phyloP scores from a whole-genome alignment of 2,888 invertebrate species.

The Brassicogethes aeneus region DNA sequence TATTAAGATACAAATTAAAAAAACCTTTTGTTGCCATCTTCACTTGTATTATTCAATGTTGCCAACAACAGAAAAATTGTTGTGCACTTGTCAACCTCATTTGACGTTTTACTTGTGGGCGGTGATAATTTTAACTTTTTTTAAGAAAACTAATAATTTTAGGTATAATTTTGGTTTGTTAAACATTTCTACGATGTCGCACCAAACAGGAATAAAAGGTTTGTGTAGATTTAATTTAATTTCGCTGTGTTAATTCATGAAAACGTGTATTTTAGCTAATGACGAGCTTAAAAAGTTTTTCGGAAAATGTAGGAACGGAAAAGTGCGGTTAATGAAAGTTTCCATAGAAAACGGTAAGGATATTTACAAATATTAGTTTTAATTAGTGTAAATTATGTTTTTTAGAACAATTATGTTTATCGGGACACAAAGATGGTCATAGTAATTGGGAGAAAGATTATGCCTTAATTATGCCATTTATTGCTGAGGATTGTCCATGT shows the following conservation, averaged over 20 bases:
- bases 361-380: slow-evolving; percentile 1
- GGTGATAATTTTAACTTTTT: neutral
- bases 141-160: too few species aligned
- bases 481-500: slow-evolving; percentile 77
- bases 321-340: slow-evolving; percentile 71
- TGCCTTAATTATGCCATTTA: slow-evolving; percentile 60
- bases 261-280: slow-evolving; percentile 61
- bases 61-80: too few species aligned
- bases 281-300: slow-evolving; percentile 72
- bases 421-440: slow-evolving; percentile 56
- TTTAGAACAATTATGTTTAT: slow-evolving; percentile 66
- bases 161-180: slow-evolving; percentile 9
- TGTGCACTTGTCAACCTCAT: too few species aligned
- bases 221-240: too few species aligned
- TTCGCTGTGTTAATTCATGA: slow-evolving; percentile 1
- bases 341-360: slow-evolving; percentile 75
- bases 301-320: slow-evolving; percentile 73
- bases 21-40: too few species aligned
- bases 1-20: too few species aligned
- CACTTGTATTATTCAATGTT: too few species aligned
- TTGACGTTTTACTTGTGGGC: too few species aligned
- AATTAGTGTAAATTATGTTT: slow-evolving; percentile 3
- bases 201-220: slow-evolving; percentile 88
- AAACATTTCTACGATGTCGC: slow-evolving; percentile 56
- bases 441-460: slow-evolving; percentile 82